phyloP scores from a whole-genome alignment of 2,113 vertebrate genomes.

The Melozone crissalis region DNA sequence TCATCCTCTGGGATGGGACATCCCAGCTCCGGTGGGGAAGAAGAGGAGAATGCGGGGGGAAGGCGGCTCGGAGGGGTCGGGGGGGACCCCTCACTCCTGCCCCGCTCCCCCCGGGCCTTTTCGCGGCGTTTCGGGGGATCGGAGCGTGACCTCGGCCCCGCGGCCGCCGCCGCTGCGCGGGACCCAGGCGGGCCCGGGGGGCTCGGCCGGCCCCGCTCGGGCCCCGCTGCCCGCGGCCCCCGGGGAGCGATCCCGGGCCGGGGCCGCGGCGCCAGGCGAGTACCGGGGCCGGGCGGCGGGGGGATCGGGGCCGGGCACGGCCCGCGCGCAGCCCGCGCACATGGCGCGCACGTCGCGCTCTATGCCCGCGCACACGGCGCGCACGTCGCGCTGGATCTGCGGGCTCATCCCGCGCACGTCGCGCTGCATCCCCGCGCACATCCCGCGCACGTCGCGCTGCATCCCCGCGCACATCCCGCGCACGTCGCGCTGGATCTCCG shows the following conservation, averaged over 20 bases:
- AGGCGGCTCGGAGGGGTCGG: neutral
- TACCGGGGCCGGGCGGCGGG: neutral
- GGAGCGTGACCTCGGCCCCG: constrained; percentile 32
- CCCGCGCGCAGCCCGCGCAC: neutral
- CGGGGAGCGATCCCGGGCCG: neutral
- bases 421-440: neutral
- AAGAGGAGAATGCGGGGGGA: neutral
- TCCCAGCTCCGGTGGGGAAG: rapidly evolving
- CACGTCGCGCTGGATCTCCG: neutral
- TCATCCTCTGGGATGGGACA: neutral
- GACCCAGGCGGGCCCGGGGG: neutral
- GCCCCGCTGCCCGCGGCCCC: neutral
- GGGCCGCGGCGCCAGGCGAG: neutral
- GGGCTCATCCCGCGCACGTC: neutral
- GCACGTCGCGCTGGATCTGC: neutral
- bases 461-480: neutral
- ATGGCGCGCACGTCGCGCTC: neutral
- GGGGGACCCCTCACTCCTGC: neutral
- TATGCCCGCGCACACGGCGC: neutral
- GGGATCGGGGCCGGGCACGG: neutral
- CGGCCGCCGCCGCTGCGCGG: neutral
- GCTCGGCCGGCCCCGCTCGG: neutral
- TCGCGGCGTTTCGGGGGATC: neutral
- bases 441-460: neutral
- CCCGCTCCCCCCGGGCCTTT: neutral